These are phyloP conservation scores for Gymnocheta viridis DNA, from an alignment of 2,888 invertebrate species.

Conservation along the genomic window DNA sequence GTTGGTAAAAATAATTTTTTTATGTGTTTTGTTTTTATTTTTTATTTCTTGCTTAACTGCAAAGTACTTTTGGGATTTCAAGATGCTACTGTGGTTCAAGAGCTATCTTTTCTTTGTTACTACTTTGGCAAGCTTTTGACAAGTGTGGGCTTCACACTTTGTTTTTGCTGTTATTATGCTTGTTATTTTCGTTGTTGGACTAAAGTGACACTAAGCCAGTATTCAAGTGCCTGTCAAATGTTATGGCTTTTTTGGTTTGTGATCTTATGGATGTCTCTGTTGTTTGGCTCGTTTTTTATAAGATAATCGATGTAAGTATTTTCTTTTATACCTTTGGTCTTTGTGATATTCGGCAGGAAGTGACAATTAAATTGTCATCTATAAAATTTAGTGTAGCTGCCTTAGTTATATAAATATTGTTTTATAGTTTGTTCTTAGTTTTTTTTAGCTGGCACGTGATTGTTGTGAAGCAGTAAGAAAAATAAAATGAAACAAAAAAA, in stretches of 20 bases:
- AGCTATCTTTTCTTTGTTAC: slow-evolving; percentile 38
- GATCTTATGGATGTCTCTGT: slow-evolving; percentile 10
- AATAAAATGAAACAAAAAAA: neutral
- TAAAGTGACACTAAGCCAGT: slow-evolving; percentile 65
- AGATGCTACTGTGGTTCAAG: slow-evolving; percentile 53
- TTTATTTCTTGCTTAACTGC: slow-evolving; percentile 23
- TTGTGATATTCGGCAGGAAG: slow-evolving; percentile 74
- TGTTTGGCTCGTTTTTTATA: neutral
- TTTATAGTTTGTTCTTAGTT: neutral
- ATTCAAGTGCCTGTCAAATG: slow-evolving; percentile 67
- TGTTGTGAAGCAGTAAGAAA: slow-evolving; percentile 2
- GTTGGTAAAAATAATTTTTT: slow-evolving; percentile 10
- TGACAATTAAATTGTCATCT: slow-evolving; percentile 78
- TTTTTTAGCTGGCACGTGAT: slow-evolving; percentile 49
- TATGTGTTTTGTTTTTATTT: slow-evolving; percentile 25
- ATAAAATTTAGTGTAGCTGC: slow-evolving; percentile 72
- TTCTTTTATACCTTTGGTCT: slow-evolving; percentile 27
- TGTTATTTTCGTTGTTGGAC: slow-evolving; percentile 54
- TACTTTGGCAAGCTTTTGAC: slow-evolving; percentile 57
- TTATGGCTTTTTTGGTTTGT: slow-evolving; percentile 32
- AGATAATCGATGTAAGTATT: slow-evolving; percentile 38
- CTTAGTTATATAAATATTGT: slow-evolving; percentile 49
- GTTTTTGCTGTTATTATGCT: slow-evolving; percentile 34
- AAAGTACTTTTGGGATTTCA: slow-evolving; percentile 62
- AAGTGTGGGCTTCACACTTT: slow-evolving; percentile 68